Percentiles rank a stretch among this genome's conserved stretches.
phyloP scores from a whole-genome alignment of 2,888 invertebrate species.

The Creontiades dilutus region DNA sequence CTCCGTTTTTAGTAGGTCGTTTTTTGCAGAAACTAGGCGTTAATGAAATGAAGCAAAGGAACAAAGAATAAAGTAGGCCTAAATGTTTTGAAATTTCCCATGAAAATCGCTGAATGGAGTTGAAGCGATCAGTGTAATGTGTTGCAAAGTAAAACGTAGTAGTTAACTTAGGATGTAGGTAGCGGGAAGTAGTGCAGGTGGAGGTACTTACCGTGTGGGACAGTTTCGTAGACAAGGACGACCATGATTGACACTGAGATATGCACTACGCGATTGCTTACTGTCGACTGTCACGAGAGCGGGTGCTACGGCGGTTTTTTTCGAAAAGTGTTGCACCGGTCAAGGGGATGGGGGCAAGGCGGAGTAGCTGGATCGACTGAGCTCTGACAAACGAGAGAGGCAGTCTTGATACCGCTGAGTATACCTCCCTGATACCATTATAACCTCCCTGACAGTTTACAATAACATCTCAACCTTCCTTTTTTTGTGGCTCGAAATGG shows the following conservation, averaged over 20 bases:
- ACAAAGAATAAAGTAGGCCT: too few relatives aligned
- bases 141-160: too few relatives aligned
- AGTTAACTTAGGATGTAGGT: too few relatives aligned
- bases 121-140: too few relatives aligned
- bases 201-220: not conserved
- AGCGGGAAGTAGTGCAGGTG: not conserved
- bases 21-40: too few relatives aligned
- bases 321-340: not conserved
- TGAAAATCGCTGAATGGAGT: too few relatives aligned
- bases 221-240: not conserved
- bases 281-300: not conserved
- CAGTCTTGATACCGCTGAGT: not conserved
- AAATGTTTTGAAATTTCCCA: too few relatives aligned
- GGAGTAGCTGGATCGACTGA: not conserved
- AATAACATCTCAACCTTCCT: too few relatives aligned
- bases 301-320: conserved; percentile 3
- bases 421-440: not conserved
- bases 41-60: too few relatives aligned
- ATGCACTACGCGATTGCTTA: not conserved
- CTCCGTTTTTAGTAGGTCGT: too few relatives aligned
- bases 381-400: not conserved
- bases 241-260: not conserved
- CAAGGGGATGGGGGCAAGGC: conserved; percentile 39
- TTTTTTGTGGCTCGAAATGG: not conserved
- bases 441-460: not conserved